Evolutionary conservation across 2,888 invertebrate species (phyloP), one percentile per base, ranked within the genome.

Genomic region (Digitonthophagus gazella): DNA sequence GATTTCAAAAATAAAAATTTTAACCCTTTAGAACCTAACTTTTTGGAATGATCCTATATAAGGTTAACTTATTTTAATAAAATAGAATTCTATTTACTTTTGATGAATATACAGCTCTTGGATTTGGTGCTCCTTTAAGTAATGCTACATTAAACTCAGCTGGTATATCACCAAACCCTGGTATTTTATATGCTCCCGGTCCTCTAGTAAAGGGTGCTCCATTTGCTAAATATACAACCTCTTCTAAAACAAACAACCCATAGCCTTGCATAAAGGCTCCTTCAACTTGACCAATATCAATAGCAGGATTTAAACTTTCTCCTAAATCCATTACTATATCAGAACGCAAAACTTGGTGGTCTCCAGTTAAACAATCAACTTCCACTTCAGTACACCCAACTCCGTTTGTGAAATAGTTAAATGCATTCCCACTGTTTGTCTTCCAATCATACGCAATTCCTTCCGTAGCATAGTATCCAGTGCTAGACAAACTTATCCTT

Each of bases 221-320:
- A 58, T 88, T 89, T 0, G 96, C 93, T 0, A 96, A 93, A 79
- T 93, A 93, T 70, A 94, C 89, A 75, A 95, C 84, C 80, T 97
- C 96, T 83, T 98, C 98, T 78, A 97, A 84, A 0, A 94, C 93
- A 77, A 93, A 96, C 68, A 98, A 81, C 0, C 97, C 98, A 77
- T 96, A 95, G 0, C 98, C 98, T 86, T 97, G 97, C 79, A 95
- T 87, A 77, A 97, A 98, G 0, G 88, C 98, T 1, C 98, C 98
- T 84, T 98, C 98, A 14, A 98, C 91, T 85, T 98, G 98, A 0
- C 97, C 98, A 75, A 98, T 93, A 77, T 98, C 98, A 73, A 98
- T 95, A 0, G 97, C 97, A 2, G 98, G 98, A 83, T 98, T 98
- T 67, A 98, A 84, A 82, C 97, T 97, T 18, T 71, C 69, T 28